These are phyloP conservation scores for Palaemon carinicauda DNA, from an alignment of 1,140 invertebrate species.

Conservation along the genomic window DNA sequence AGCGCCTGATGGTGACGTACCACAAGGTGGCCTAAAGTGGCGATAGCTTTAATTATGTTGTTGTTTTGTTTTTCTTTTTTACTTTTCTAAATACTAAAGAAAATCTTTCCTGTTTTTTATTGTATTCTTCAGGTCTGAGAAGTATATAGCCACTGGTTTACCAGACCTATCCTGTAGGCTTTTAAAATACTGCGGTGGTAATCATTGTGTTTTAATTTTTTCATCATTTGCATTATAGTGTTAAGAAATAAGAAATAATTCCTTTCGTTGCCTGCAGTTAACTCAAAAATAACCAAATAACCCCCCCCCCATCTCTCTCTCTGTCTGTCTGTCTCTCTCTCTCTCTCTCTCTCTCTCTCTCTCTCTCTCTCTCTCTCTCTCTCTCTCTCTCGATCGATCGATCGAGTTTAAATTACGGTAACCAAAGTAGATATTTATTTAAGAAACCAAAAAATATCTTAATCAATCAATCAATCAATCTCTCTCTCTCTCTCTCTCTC, in stretches of 20 bases:
- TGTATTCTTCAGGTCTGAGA: background rate
- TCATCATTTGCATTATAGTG: background rate
- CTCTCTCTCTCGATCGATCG: background rate
- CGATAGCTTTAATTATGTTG: no score
- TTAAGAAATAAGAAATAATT: background rate
- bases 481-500: constrained; percentile 28
- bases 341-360: constrained; percentile 28
- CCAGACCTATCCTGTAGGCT: no score
- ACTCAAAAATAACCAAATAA: no score
- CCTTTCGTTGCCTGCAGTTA: background rate
- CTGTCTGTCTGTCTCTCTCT: constrained; percentile 22
- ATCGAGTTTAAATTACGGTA: no score
- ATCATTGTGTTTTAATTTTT: no score
- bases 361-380: constrained; percentile 25
- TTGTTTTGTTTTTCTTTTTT: background rate
- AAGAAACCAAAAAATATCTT: no score
- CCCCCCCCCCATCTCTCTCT: constrained; percentile 23
- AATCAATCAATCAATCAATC: background rate
- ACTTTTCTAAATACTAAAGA: background rate
- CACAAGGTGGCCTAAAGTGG: no score
- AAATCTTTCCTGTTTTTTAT: background rate
- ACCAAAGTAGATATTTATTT: no score
- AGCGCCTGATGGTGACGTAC: no score
- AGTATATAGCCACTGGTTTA: no score
- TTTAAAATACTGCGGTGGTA: no score